Conservation (phyloP, 2,113 vertebrate genomes). For the Lycocorax pyrrhopterus region DNA sequence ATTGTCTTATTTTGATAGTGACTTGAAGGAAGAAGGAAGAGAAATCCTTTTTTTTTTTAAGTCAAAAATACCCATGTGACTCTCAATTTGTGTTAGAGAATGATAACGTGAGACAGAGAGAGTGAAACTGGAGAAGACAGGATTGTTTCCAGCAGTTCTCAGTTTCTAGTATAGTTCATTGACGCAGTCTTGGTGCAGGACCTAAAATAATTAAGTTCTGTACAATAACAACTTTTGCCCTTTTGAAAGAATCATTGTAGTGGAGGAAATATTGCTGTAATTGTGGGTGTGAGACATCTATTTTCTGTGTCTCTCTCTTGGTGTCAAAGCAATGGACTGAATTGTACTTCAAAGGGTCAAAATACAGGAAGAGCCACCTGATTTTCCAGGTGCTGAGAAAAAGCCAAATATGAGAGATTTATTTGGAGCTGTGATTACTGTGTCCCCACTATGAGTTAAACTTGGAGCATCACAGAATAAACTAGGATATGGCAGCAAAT, state of each 20-base stretch:
- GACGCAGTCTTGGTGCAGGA: background rate
- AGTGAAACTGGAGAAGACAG: background rate
- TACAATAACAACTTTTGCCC: background rate
- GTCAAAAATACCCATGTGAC: background rate
- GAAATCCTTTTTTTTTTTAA: background rate
- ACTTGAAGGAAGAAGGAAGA: background rate
- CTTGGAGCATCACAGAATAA: background rate
- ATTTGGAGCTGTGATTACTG: background rate
- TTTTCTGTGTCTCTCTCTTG: background rate
- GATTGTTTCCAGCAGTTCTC: background rate
- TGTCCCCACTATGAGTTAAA: background rate
- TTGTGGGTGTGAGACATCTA: background rate
- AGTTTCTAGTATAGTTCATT: background rate
- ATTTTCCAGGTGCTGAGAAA: background rate
- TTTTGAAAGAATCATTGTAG: background rate
- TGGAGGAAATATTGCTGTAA: background rate
- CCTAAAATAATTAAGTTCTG: background rate
- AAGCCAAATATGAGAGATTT: background rate
- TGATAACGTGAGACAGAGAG: background rate
- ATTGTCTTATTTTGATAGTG: background rate
- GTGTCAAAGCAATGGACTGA: background rate
- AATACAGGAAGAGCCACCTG: background rate
- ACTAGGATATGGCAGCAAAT: background rate
- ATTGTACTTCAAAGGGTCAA: background rate
- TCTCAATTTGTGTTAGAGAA: background rate